A percentile compares a stretch with the other conserved stretches of the same genome.
phyloP scores from a whole-genome alignment of 2,888 invertebrate species.

The Agapostemon virescens region DNA sequence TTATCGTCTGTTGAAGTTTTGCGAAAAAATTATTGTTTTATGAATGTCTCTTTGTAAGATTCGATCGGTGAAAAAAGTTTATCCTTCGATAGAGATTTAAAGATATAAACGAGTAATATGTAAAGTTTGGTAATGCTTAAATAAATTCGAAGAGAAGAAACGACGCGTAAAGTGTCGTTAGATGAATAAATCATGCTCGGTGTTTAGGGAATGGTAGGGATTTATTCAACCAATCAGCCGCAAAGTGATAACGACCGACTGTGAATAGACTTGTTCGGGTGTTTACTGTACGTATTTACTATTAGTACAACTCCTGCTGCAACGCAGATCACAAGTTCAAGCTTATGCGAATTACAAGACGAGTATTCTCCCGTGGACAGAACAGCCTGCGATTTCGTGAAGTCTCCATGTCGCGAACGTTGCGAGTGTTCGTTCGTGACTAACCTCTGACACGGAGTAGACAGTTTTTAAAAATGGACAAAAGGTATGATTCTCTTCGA shows the following conservation, averaged over 20 bases:
- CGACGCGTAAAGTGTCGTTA: constrained; percentile 13
- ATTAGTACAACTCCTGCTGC: constrained; percentile 19
- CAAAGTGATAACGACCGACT: constrained; percentile 48
- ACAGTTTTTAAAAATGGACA: constrained; percentile 47
- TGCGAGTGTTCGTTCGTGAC: constrained; percentile 18
- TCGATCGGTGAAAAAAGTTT: background rate
- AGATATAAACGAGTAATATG: background rate
- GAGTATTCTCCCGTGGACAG: constrained; percentile 16
- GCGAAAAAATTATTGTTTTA: background rate
- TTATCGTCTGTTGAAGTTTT: background rate
- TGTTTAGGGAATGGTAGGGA: constrained; percentile 39
- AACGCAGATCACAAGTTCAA: background rate
- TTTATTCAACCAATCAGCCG: constrained; percentile 50
- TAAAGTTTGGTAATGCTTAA: background rate
- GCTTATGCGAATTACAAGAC: background rate
- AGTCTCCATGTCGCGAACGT: constrained; percentile 44
- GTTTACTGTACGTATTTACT: constrained; percentile 44
- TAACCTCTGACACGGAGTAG: constrained; percentile 43
- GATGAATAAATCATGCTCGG: constrained; percentile 14
- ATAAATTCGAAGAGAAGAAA: background rate
- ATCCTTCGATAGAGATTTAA: background rate
- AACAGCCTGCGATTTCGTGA: constrained; percentile 9
- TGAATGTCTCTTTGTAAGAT: background rate
- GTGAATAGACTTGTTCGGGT: constrained; percentile 31
- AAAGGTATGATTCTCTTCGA: constrained; percentile 34